phyloP scores from a whole-genome alignment of 37 sponge, comb jelly and placozoan species.

The Bolinopsis microptera region DNA sequence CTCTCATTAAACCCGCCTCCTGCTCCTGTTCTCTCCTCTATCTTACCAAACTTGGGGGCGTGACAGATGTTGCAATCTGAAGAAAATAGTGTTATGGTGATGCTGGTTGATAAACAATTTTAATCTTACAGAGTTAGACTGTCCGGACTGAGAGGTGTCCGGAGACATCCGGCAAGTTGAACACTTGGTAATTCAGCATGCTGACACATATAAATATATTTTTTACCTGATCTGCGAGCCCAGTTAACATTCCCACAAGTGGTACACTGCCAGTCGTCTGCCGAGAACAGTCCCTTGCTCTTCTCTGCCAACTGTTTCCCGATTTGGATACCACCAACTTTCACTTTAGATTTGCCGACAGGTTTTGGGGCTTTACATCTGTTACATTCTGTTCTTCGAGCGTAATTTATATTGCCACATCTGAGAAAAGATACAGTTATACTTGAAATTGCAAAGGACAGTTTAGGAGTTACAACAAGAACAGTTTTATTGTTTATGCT shows the following conservation, averaged over 20 bases:
- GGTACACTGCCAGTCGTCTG: slow-evolving; percentile 98
- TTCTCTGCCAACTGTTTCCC: slow-evolving; percentile 88
- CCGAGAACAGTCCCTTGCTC: slow-evolving; percentile 96
- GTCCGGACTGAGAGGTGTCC: too few species aligned
- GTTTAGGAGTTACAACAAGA: background rate
- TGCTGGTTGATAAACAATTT: too few species aligned
- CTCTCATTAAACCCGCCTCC: slow-evolving; percentile 97
- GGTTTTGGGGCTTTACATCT: slow-evolving; percentile 79
- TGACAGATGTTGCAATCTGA: slow-evolving; percentile 89
- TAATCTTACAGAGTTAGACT: too few species aligned
- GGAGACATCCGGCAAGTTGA: too few species aligned
- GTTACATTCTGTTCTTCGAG: slow-evolving; percentile 86
- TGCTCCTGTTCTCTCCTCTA: slow-evolving; percentile 91
- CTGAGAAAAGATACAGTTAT: slow-evolving; percentile 65
- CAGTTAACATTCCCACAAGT: slow-evolving; percentile 98
- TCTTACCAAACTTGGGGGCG: slow-evolving; percentile 85
- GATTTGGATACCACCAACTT: slow-evolving; percentile 76
- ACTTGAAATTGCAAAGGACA: background rate
- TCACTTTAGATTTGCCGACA: background rate
- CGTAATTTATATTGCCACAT: slow-evolving; percentile 93
- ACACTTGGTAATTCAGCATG: too few species aligned
- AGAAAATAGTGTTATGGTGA: background rate
- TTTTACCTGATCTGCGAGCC: slow-evolving; percentile 78
- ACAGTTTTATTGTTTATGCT: background rate
- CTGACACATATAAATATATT: too few species aligned